These are phyloP conservation scores for Micrasema minimum DNA, from an alignment of 1,140 invertebrate species.

Conservation along the genomic window DNA sequence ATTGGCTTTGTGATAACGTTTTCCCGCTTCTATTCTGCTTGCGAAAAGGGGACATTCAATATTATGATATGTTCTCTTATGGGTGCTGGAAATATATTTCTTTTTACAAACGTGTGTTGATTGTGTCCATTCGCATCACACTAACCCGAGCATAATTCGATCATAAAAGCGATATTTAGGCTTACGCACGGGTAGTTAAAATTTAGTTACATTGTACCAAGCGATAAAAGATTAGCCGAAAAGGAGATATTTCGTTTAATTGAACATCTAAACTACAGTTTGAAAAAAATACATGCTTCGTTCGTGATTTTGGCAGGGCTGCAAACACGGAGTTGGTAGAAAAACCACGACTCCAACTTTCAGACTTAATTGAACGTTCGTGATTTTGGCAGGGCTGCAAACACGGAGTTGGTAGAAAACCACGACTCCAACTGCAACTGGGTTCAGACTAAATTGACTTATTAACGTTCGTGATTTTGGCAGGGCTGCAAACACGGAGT, in stretches of 20 bases:
- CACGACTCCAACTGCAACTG: background rate
- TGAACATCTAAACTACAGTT: background rate
- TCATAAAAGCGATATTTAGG: background rate
- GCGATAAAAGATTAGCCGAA: background rate
- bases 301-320: background rate
- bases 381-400: background rate
- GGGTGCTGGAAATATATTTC: background rate
- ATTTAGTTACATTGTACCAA: background rate
- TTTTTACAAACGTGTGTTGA: background rate
- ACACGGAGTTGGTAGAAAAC: background rate
- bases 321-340: background rate
- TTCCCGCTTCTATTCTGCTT: background rate
- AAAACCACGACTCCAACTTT: background rate
- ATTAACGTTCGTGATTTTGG: too few species aligned
- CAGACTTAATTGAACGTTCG: too few species aligned
- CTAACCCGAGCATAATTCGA: background rate
- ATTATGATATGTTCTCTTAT: background rate
- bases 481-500: too few species aligned
- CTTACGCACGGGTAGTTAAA: conserved; percentile 1
- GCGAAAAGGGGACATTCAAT: background rate
- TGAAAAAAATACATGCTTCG: background rate
- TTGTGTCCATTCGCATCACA: background rate
- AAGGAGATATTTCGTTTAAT: conserved; percentile 7
- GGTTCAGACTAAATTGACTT: background rate
- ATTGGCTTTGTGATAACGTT: background rate